Evolutionary conservation across 2,797 vertebrate genomes (phyloP).

Genomic region (Acrossocheilus fasciatus): DNA sequence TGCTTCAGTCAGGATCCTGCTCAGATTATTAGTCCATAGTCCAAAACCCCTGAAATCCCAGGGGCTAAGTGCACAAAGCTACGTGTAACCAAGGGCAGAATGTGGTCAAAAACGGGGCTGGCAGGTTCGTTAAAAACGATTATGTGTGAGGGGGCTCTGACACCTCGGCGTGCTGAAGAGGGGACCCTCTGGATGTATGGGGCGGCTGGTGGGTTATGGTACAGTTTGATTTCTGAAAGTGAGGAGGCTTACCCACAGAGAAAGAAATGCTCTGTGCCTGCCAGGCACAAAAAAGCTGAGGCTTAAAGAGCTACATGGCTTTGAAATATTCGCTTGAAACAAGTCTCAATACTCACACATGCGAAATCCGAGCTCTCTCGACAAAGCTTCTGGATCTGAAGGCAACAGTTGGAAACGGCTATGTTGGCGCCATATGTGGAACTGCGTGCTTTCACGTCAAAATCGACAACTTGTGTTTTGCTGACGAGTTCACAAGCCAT

Average conservation of each 20-base stretch:
- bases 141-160: slow-evolving; percentile 66
- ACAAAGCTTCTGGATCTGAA: slow-evolving; percentile 51
- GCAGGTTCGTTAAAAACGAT: slow-evolving; percentile 57
- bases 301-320: slow-evolving; percentile 36
- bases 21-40: slow-evolving; percentile 46
- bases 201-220: neutral
- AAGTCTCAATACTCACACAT: slow-evolving; percentile 47
- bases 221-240: slow-evolving; percentile 27
- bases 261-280: slow-evolving; percentile 47
- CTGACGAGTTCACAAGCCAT: slow-evolving; percentile 39
- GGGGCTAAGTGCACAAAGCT: slow-evolving; percentile 16
- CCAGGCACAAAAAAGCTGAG: slow-evolving; percentile 58
- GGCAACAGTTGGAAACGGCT: slow-evolving; percentile 47
- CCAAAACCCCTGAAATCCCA: slow-evolving; percentile 33
- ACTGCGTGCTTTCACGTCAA: slow-evolving; percentile 48
- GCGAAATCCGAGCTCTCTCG: slow-evolving; percentile 58
- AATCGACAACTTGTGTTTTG: slow-evolving; percentile 39
- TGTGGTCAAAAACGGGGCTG: neutral
- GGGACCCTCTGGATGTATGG: slow-evolving; percentile 21
- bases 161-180: slow-evolving; percentile 44
- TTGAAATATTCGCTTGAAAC: slow-evolving; percentile 54
- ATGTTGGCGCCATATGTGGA: slow-evolving; percentile 51
- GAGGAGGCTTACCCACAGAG: slow-evolving; percentile 14
- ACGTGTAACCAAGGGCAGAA: slow-evolving; percentile 12
- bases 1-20: slow-evolving; percentile 29